Evolutionary conservation across 1,140 invertebrate genomes (phyloP).

Genomic region (Papilio xuthus): DNA sequence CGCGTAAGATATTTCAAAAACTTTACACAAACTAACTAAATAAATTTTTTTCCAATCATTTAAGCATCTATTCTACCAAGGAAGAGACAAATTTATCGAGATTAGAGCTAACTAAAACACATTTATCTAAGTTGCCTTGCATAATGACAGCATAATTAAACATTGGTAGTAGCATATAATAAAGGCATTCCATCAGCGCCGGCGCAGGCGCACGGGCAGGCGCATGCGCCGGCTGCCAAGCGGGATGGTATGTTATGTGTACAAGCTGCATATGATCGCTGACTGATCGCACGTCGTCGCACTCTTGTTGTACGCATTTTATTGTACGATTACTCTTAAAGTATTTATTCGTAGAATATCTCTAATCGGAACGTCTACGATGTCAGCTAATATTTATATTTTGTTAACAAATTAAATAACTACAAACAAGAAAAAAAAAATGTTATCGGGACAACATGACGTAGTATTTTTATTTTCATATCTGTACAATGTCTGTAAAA

Average conservation of each 20-base stretch:
- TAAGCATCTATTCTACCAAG: no score
- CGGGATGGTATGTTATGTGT: not conserved
- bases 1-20: no score
- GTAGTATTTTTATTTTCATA: not conserved
- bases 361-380: not conserved
- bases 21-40: no score
- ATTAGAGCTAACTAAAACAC: no score
- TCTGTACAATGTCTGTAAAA: not conserved
- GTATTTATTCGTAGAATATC: not conserved
- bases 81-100: no score
- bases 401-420: not conserved
- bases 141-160: not conserved
- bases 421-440: not conserved
- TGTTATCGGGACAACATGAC: not conserved
- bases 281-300: conserved; percentile 21
- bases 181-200: not conserved
- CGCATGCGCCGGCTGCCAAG: not conserved
- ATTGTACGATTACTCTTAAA: not conserved
- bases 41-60: no score
- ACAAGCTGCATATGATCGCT: not conserved
- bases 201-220: not conserved
- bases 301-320: not conserved
- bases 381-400: not conserved
- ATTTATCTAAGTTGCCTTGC: no score
- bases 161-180: not conserved